Base-by-base conservation (phyloP, 1,140 invertebrate species). In the Drosophila novamexicana region DNA sequence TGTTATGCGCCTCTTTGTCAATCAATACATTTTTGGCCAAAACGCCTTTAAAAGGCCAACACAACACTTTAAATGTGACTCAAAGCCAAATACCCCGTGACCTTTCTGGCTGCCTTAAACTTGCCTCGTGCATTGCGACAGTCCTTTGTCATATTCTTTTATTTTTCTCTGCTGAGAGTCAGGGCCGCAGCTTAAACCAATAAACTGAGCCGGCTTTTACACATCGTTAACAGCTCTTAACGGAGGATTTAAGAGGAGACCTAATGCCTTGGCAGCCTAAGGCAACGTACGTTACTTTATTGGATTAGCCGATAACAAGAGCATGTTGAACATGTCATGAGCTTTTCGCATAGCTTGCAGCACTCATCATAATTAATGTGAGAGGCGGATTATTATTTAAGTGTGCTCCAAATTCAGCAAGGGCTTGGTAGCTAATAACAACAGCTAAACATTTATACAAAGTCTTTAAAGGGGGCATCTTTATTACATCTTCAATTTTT, bases 211-310 rank as follows among this genome's bases (percentile, higher is more conserved):
- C 45, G 42, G 77, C 59, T 76, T 66, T 72, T 57, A 65, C 54
- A 29, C 68, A 65, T 56, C 68, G 62, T 67, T 66, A 72, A 75
- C 61, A 18, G 58, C 47, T 40, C 34, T 44, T 32, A 49, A 56
- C 12, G 10, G 8, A 18, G n/a, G 2, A 49, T 9, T 9, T 14
- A 18, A 8, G 10, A 18, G n/a, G 12, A 12, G 10, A 22, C 22
- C 45, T 49, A 56, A 34, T 42, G 29, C 18, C 54, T 42, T 68
- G 40, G 44, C 18, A 50, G 57, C 65, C 62, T 7, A 36, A 36
- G 62, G 22, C 22, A 78, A 75, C 4, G 22, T 29, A 81, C 36
- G 63, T 71, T 65, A 86, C 80, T 78, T 86, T 86, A 86, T 85
- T 86, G 70, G 70, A 86, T 85, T 86, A 75, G 45, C 42, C 14